Percentiles rank a stretch among this genome's conserved stretches.
Evolutionary conservation across 2,888 invertebrate genomes (phyloP).

Genomic region (Xylota sylvarum): DNA sequence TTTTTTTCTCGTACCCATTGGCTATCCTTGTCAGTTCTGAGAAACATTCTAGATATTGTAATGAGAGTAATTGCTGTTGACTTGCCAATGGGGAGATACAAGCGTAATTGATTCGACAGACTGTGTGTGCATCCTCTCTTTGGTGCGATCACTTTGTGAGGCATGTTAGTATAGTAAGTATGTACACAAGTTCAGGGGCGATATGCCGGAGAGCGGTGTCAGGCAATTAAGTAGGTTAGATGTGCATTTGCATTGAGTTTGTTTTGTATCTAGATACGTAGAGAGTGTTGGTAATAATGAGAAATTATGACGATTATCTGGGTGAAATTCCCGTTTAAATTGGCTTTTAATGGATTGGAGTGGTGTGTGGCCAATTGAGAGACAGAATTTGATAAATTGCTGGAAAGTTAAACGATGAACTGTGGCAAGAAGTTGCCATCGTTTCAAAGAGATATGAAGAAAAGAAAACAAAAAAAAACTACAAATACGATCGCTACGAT

Average conservation of each 20-base stretch:
- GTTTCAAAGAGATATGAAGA: background rate
- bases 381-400: conserved; percentile 42
- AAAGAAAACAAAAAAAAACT: no score
- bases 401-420: conserved; percentile 44
- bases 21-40: conserved; percentile 65
- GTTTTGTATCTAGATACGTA: background rate
- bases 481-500: no score
- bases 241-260: background rate
- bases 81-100: conserved; percentile 62
- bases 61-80: conserved; percentile 75
- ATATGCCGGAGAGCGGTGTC: conserved; percentile 23
- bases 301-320: conserved; percentile 13
- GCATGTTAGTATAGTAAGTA: no score
- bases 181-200: conserved; percentile 45
- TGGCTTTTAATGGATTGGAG: conserved; percentile 21
- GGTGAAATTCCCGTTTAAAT: conserved; percentile 30
- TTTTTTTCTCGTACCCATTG: conserved; percentile 33
- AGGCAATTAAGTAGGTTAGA: conserved; percentile 45
- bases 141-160: background rate
- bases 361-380: background rate
- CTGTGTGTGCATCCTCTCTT: conserved; percentile 26
- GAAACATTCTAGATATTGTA: conserved; percentile 71
- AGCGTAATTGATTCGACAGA: conserved; percentile 63
- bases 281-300: background rate
- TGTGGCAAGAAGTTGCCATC: background rate